phyloP scores from a whole-genome alignment of 2,888 invertebrate species.

The Hypena proboscidalis region DNA sequence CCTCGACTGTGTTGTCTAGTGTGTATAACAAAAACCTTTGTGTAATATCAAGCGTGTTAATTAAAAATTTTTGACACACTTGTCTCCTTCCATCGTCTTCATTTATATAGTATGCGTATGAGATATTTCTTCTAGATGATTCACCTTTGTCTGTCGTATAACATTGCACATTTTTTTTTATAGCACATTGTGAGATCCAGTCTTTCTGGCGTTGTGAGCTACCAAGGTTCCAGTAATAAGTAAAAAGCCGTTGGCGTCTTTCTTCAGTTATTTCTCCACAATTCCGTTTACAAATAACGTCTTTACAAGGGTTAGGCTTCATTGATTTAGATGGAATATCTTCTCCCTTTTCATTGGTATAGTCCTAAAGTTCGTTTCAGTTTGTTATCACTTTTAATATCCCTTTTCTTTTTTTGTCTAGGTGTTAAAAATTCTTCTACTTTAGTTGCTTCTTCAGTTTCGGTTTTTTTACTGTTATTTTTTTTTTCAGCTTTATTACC shows the following conservation, averaged over 20 bases:
- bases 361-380: background rate
- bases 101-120: slow-evolving; percentile 21
- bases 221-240: slow-evolving; percentile 17
- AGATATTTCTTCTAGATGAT: slow-evolving; percentile 5
- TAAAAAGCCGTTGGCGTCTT: slow-evolving; percentile 17
- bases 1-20: slow-evolving; percentile 1
- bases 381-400: background rate
- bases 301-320: slow-evolving; percentile 1
- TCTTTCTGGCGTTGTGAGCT: slow-evolving; percentile 16
- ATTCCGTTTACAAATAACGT: slow-evolving; percentile 15
- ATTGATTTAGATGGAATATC: slow-evolving; percentile 6
- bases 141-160: slow-evolving; percentile 11
- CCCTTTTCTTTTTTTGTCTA: slow-evolving; percentile 1
- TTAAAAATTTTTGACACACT: slow-evolving; percentile 23
- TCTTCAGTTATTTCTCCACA: slow-evolving; percentile 12
- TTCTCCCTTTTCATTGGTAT: slow-evolving; percentile 2
- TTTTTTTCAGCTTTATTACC: slow-evolving; percentile 4
- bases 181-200: slow-evolving; percentile 16
- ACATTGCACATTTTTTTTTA: slow-evolving; percentile 6
- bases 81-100: slow-evolving; percentile 23
- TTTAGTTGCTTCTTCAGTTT: background rate
- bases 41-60: slow-evolving; percentile 20
- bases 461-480: slow-evolving; percentile 8
- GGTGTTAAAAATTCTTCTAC: background rate
- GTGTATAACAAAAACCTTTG: slow-evolving; percentile 22